Conservation (phyloP, 1,140 invertebrate genomes). For the Listronotus bonariensis region DNA sequence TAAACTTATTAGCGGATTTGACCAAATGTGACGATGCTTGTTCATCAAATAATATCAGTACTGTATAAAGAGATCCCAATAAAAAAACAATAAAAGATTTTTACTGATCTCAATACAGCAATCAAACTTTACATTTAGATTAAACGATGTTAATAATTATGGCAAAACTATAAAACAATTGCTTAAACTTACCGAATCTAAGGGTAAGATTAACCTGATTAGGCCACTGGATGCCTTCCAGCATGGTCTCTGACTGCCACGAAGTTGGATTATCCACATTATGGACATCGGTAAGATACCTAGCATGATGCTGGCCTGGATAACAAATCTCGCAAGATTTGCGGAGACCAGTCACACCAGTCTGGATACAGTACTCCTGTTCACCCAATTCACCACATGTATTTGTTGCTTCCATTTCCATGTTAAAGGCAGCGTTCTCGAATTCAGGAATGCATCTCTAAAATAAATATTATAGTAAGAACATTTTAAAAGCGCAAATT, state of each 20-base stretch:
- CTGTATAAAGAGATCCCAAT: too few species aligned
- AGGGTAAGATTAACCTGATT: slow-evolving; percentile 92
- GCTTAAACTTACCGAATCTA: slow-evolving; percentile 70
- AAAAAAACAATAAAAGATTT: too few species aligned
- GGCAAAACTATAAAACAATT: too few species aligned
- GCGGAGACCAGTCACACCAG: slow-evolving; percentile 63
- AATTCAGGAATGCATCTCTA: slow-evolving; percentile 95
- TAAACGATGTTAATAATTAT: too few species aligned
- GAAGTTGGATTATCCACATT: slow-evolving; percentile 88
- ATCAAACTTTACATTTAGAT: too few species aligned
- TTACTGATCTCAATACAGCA: not conserved
- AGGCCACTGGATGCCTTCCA: slow-evolving; percentile 90
- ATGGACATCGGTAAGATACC: slow-evolving; percentile 88
- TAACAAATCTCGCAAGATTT: slow-evolving; percentile 70
- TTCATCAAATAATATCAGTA: too few species aligned
- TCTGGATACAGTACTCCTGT: slow-evolving; percentile 89
- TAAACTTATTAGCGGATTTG: too few species aligned
- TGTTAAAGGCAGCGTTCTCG: slow-evolving; percentile 91
- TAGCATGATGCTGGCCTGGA: slow-evolving; percentile 70
- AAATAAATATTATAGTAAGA: slow-evolving; percentile 39
- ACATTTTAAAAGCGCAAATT: too few species aligned
- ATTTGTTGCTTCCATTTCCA: slow-evolving; percentile 89
- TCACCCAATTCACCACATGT: slow-evolving; percentile 85
- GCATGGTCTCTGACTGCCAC: slow-evolving; percentile 99
- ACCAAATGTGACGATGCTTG: too few species aligned